Evolutionary conservation across 2,797 vertebrate species (phyloP).

Genomic region (Microctenopoma lineatum): DNA sequence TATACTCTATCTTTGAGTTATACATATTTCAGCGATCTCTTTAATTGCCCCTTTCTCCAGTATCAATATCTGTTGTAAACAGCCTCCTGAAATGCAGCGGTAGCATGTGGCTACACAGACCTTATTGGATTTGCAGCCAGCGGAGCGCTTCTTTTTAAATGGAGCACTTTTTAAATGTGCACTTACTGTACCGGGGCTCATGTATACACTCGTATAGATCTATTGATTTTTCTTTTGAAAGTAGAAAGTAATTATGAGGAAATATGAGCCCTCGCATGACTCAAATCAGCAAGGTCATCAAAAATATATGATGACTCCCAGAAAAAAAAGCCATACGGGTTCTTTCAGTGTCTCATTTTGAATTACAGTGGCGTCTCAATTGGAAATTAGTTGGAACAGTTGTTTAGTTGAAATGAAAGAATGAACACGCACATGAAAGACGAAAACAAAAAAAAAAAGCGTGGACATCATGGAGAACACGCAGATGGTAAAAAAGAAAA

Average conservation of each 20-base stretch:
- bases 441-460: neutral
- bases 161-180: slow-evolving; percentile 51
- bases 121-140: slow-evolving; percentile 53
- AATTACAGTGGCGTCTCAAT: slow-evolving; percentile 50
- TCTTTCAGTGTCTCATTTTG: slow-evolving; percentile 18
- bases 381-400: slow-evolving; percentile 41
- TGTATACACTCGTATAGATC: slow-evolving; percentile 29
- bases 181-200: slow-evolving; percentile 50
- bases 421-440: slow-evolving; percentile 10
- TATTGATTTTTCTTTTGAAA: slow-evolving; percentile 61
- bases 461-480: slow-evolving; percentile 37
- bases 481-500: slow-evolving; percentile 39
- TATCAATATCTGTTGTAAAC: slow-evolving; percentile 17
- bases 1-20: too few relatives aligned
- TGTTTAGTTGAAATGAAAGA: slow-evolving; percentile 40
- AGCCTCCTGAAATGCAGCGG: slow-evolving; percentile 22
- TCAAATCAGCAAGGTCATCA: slow-evolving; percentile 53
- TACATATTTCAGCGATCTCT: slow-evolving; percentile 8
- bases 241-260: slow-evolving; percentile 60
- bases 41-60: slow-evolving; percentile 2
- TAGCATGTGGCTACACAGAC: slow-evolving; percentile 30
- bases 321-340: slow-evolving; percentile 22
- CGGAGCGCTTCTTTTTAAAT: slow-evolving; percentile 48
- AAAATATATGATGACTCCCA: slow-evolving; percentile 37
- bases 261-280: slow-evolving; percentile 39